Base-by-base conservation (phyloP, 2,888 invertebrate species). In the Apamea sordens region DNA sequence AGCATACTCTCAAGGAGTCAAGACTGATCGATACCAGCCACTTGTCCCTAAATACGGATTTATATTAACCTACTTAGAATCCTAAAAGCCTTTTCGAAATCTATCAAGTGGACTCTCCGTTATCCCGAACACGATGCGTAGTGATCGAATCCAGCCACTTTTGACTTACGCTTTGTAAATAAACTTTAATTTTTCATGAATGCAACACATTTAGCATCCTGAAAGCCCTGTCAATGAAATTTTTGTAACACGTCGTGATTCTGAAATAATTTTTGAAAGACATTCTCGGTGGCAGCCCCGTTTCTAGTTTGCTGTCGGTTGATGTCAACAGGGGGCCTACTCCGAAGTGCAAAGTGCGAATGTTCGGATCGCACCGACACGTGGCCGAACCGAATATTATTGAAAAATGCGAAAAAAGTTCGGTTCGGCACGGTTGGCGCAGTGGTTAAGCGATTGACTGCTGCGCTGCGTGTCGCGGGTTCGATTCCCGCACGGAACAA, bases 41-140 rank as follows among this genome's bases (percentile, higher is more conserved):
- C 71, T 84, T 70, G 77, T n/a, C 67, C 21, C 0, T 67, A 71
- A 78, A 84, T 61, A 84, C 24, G 6, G 2, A 73, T 44, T 73
- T 70, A 61, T 32, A 70, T 56, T 74, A 80, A 69, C 56, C 32
- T 74, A 4, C 28, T 76, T 59, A 0, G n/a, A 72, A 56, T 32
- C 28, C 32, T 72, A 53, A 86, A 84, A 86, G 83, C 76, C 50
- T 71, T 76, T 74, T 82, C 0, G 32, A 32, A 77, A 68, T 72
- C 70, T 77, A 71, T 86, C 64, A 74, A 70, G 68, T 53, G 50
- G 53, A 4, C 15, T 72, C 65, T 59, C 6, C 4, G 28, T 77
- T 68, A 61, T 68, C 28, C 28, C 56, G 4, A 6, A 32, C 18
- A 73, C 81, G 72, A 85, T 76, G 67, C 73, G 59, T 28, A 77